Base-by-base conservation (phyloP, 2,888 invertebrate genomes). In the Uloborus plumipes region DNA sequence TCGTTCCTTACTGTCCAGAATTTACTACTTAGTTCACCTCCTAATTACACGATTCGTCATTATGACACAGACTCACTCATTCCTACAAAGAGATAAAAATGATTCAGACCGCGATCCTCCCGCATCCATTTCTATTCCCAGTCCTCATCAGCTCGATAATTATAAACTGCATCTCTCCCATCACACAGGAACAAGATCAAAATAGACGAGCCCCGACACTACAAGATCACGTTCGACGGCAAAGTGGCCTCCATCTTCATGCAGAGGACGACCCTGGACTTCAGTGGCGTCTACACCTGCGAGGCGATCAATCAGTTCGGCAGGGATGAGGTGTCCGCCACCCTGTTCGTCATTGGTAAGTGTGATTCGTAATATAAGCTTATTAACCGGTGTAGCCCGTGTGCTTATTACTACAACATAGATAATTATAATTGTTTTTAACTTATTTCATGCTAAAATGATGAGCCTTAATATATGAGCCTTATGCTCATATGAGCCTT, bases 301-400 rank as follows among this genome's bases (percentile, higher is more conserved):
- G 93, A 95, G 39, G 94, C 98, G 73, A 93, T 93, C 88, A 99
- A 98, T 89, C 95, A 97, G 88, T 93, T 93, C 87, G 99, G 99
- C 69, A 94, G 94, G 88, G 97, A 95, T 87, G 94, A 95, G 88
- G 94, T 95, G 1, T 92, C 93, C 62, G 95, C 97, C 65, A 93
- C 94, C 87, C 91, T 99, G 79, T 94, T 94, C 26, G 93, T 99
- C 15, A 92, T 91, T 86, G 91, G 91, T 91, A 87, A n/a, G n/a
- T 18, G 49, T 11, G 3, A 2, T 26, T 9, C 3, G 2, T 61
- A 6, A 6, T n/a, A 3, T 3, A 53, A 53, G n/a, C 4, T 26
- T 26, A 26, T n/a, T n/a, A n/a, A n/a, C n/a, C n/a, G n/a, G n/a
- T n/a, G n/a, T n/a, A n/a, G n/a, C n/a, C n/a, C n/a, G n/a, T n/a